phyloP scores from a whole-genome alignment of 2,797 vertebrate species.

The Typhlichthys subterraneus region DNA sequence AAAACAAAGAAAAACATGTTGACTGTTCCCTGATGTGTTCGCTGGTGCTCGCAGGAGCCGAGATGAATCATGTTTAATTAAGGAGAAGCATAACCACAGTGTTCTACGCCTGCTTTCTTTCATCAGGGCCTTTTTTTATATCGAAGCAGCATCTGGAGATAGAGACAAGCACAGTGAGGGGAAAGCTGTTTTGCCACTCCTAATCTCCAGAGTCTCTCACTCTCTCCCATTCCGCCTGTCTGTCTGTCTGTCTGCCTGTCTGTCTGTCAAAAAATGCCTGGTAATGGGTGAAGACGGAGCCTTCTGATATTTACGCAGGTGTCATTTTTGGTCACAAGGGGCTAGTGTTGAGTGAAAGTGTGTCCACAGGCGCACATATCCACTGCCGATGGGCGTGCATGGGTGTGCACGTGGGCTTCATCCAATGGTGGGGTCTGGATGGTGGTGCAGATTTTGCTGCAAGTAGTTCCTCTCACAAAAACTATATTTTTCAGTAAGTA shows the following conservation, averaged over 20 bases:
- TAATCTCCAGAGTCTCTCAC: too few relatives aligned
- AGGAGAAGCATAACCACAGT: not conserved
- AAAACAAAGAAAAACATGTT: not conserved
- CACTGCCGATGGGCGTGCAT: too few relatives aligned
- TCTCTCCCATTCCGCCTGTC: not conserved
- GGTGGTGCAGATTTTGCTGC: too few relatives aligned
- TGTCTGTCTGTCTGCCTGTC: not conserved
- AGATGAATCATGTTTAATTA: conserved; percentile 3
- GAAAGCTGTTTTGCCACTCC: not conserved
- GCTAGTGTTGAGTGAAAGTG: too few relatives aligned
- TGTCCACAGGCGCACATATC: too few relatives aligned
- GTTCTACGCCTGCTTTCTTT: not conserved
- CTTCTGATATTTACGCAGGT: not conserved
- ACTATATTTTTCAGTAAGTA: too few relatives aligned
- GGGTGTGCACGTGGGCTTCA: too few relatives aligned
- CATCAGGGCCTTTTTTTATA: not conserved
- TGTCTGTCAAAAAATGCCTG: too few relatives aligned
- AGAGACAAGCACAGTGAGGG: not conserved
- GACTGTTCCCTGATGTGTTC: not conserved
- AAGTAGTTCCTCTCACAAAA: too few relatives aligned
- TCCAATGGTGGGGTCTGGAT: too few relatives aligned
- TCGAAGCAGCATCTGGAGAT: not conserved
- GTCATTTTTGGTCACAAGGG: too few relatives aligned
- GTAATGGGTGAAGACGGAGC: too few relatives aligned
- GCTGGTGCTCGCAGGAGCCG: not conserved